These are phyloP conservation scores for Spodoptera picta DNA, from an alignment of 2,888 invertebrate genomes.

Conservation along the genomic window DNA sequence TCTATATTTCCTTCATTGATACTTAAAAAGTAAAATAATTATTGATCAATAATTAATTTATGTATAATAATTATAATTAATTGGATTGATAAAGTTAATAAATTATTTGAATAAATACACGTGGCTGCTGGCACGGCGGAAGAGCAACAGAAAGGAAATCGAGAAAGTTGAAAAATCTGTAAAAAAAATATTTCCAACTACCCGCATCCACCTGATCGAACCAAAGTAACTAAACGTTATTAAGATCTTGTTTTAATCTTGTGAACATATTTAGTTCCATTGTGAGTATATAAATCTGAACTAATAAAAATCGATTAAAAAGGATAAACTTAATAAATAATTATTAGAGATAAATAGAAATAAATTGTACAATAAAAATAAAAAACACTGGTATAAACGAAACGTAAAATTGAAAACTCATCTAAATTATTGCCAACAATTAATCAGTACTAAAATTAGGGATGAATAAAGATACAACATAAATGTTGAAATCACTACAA, in stretches of 20 bases:
- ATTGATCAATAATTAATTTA: neutral
- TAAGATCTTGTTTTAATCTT: too few species aligned
- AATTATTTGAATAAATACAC: slow-evolving; percentile 37
- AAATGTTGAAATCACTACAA: too few species aligned
- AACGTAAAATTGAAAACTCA: slow-evolving; percentile 26
- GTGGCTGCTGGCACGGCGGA: slow-evolving; percentile 51
- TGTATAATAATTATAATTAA: too few species aligned
- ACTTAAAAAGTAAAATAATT: neutral
- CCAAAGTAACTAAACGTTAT: slow-evolving; percentile 25
- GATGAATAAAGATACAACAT: neutral
- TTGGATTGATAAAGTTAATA: neutral
- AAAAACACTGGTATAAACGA: slow-evolving; percentile 3
- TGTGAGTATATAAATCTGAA: too few species aligned
- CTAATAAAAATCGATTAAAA: too few species aligned
- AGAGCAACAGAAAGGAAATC: slow-evolving; percentile 43
- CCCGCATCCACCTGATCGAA: slow-evolving; percentile 39
- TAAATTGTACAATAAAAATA: neutral
- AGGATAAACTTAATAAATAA: too few species aligned
- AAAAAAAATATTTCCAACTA: slow-evolving; percentile 37
- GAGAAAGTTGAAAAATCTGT: neutral
- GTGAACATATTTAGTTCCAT: too few species aligned
- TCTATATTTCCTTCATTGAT: slow-evolving; percentile 26
- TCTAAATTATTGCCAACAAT: slow-evolving; percentile 15
- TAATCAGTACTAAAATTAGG: neutral
- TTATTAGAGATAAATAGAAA: too few species aligned